phyloP scores from a whole-genome alignment of 2,888 invertebrate species.

The Choreutis nemorana region DNA sequence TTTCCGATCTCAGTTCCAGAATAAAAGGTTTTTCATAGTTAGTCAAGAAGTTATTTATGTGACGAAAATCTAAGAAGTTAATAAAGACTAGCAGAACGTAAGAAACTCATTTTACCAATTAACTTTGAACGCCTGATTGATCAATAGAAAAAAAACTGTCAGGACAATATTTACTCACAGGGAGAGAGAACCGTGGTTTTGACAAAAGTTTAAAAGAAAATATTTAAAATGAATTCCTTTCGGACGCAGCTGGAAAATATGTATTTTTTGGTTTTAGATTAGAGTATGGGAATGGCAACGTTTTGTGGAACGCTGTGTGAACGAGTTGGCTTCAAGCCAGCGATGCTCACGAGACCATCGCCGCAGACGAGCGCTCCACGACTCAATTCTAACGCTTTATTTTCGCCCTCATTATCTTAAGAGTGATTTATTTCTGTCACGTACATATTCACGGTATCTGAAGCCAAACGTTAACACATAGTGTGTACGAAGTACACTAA shows the following conservation, averaged over 20 bases:
- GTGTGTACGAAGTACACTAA: slow-evolving; percentile 46
- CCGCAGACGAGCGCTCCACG: slow-evolving; percentile 45
- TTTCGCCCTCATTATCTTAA: slow-evolving; percentile 61
- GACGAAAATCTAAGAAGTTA: too few species aligned
- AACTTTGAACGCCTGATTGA: too few species aligned
- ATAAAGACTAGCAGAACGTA: too few species aligned
- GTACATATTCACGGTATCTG: slow-evolving; percentile 33
- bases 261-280: too few species aligned
- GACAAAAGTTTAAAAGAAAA: too few species aligned
- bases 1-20: slow-evolving; percentile 22
- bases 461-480: slow-evolving; percentile 41
- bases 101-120: too few species aligned
- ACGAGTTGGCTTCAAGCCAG: slow-evolving; percentile 49
- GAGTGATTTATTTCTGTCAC: slow-evolving; percentile 58
- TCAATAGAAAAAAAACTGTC: too few species aligned
- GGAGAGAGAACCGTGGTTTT: too few species aligned
- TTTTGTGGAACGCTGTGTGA: slow-evolving; percentile 26
- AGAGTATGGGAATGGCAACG: slow-evolving; percentile 24
- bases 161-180: too few species aligned
- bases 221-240: too few species aligned
- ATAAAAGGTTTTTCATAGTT: slow-evolving; percentile 19
- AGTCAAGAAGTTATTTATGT: too few species aligned
- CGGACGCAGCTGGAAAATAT: too few species aligned
- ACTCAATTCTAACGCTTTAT: slow-evolving; percentile 54
- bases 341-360: slow-evolving; percentile 35